A percentile compares a stretch with the other conserved stretches of the same genome.
Evolutionary conservation across 2,113 vertebrate genomes (phyloP).

Genomic region (Sterrhoptilus dennistouni): DNA sequence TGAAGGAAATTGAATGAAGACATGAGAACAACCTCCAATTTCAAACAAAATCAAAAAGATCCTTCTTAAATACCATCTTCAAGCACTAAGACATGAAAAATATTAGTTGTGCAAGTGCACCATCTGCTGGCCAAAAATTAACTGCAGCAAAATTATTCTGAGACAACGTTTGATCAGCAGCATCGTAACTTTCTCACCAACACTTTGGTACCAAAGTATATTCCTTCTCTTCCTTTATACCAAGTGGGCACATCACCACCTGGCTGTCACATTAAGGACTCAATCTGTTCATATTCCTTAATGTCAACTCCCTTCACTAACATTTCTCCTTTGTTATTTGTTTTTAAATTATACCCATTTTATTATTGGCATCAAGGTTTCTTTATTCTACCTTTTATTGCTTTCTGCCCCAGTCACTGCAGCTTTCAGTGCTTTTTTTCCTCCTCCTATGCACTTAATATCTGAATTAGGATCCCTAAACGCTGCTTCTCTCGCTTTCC

Average conservation of each 20-base stretch:
- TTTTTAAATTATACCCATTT: background rate
- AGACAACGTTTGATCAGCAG: background rate
- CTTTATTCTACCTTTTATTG: background rate
- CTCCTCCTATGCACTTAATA: background rate
- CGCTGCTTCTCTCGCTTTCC: background rate
- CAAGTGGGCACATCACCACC: background rate
- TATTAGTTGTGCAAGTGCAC: slow-evolving; percentile 51
- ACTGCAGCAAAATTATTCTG: background rate
- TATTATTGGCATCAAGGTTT: background rate
- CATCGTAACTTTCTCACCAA: background rate
- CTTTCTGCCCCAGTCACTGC: background rate
- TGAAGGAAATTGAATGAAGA: background rate
- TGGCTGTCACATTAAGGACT: background rate
- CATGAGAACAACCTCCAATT: background rate
- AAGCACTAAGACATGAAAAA: background rate
- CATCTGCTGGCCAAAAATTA: slow-evolving; percentile 67
- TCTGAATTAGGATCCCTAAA: background rate
- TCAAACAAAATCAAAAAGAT: background rate
- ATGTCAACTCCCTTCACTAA: background rate
- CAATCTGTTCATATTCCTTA: background rate
- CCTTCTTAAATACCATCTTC: background rate
- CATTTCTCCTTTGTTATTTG: background rate
- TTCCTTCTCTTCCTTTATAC: background rate
- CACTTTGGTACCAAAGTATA: background rate
- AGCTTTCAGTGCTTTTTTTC: background rate